These are phyloP conservation scores for Panthera tigris DNA, from an alignment of 2,113 vertebrate species.

Conservation along the genomic window DNA sequence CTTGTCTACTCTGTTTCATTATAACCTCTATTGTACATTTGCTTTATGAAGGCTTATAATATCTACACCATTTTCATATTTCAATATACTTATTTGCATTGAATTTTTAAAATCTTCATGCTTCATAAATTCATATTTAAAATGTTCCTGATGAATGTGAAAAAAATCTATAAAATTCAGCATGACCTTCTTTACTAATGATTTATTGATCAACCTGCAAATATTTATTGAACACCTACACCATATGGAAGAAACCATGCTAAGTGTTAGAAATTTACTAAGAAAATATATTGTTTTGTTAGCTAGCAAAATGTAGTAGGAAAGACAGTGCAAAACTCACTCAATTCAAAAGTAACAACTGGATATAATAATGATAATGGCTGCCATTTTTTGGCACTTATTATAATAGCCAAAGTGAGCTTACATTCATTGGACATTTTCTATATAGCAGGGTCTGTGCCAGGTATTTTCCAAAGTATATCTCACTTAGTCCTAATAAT, in stretches of 20 bases:
- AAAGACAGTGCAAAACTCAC: neutral
- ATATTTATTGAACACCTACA: neutral
- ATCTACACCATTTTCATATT: neutral
- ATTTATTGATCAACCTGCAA: conserved; percentile 7
- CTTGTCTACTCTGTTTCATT: neutral
- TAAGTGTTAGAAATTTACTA: neutral
- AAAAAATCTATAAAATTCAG: neutral
- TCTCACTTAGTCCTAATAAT: neutral
- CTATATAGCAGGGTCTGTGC: neutral
- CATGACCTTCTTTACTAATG: neutral
- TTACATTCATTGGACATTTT: neutral
- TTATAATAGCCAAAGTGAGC: neutral
- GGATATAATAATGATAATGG: neutral
- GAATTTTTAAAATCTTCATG: neutral
- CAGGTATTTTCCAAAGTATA: neutral
- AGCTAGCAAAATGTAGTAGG: neutral
- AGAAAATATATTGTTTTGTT: neutral
- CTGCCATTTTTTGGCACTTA: neutral
- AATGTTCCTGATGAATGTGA: neutral
- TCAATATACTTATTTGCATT: neutral
- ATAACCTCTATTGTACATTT: neutral
- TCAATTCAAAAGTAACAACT: neutral
- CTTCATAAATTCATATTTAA: neutral
- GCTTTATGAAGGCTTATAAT: neutral
- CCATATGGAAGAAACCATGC: neutral